Base-by-base conservation (phyloP, 2,888 invertebrate genomes). In the Macrostomum cliftonense region DNA sequence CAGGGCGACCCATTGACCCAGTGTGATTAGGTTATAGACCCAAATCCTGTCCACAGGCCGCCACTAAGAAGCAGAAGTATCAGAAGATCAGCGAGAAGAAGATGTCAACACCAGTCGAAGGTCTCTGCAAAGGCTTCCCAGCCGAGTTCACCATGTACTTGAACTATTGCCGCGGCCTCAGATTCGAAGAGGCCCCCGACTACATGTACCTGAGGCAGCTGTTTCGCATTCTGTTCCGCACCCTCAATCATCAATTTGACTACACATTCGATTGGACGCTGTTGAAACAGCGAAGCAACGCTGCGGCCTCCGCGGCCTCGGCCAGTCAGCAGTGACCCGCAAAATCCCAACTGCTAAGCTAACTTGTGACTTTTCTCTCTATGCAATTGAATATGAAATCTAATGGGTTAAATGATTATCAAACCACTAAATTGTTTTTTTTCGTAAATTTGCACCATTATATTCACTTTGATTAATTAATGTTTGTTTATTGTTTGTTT, bases 181-280 rank as follows among this genome's bases (percentile, higher is more conserved):
- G 89, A 61, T 97, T 97, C 74, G 95, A 97, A 71, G 97, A 99
- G 73, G 80, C 83, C 53, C 97, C 97, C 17, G 95, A 97, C 74
- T 97, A 97, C 76, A 93, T 95, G 91, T 97, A 97, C 77, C 80
- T 97, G 64, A 81, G 97, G 70, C 97, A 97, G 76, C 74, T 91
- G 71, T 91, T 86, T 79, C 84, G 95, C 71, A 97, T 97, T 71
- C 78, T 97, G 71, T 97, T 97, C 79, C 85, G 95, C 72, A 97
- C 95, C 60, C 79, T 97, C 68, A 95, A 93, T 77, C 91, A 95
- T 74, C 88, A 91, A 75, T 93, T 91, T 74, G 93, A 95, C 75
- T 93, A 91, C 76, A 86, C 85, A 64, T 97, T 95, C 74, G 97
- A 97, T 76, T 97, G 97, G 95, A 97, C 93, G 63, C 84, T 93